Conservation (phyloP, 2,797 vertebrate genomes). For the Manis pentadactyla region DNA sequence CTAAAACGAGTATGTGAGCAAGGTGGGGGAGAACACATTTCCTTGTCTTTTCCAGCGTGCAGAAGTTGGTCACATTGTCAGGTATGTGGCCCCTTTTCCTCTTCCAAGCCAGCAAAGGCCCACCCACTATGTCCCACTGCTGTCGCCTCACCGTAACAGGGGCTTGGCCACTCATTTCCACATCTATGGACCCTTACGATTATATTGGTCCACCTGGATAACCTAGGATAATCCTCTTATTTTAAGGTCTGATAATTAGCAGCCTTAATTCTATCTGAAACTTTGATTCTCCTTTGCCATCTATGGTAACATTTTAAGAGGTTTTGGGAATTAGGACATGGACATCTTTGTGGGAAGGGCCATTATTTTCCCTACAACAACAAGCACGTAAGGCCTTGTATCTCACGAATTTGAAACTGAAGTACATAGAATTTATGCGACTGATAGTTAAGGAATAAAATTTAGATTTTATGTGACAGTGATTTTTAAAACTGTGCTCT, state of each 20-base stretch:
- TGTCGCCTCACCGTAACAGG: no score
- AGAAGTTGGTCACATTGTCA: fast-evolving
- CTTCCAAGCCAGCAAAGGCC: neutral
- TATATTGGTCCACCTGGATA: fast-evolving
- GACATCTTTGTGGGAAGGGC: neutral
- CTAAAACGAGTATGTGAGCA: neutral
- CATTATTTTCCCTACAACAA: fast-evolving
- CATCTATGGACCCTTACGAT: fast-evolving
- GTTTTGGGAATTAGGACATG: neutral
- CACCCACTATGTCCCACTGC: fast-evolving
- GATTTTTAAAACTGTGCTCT: neutral
- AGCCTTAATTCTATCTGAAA: neutral
- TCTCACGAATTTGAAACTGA: neutral
- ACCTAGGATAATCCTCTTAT: fast-evolving
- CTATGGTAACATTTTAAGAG: fast-evolving
- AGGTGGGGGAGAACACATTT: fast-evolving
- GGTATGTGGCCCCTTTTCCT: no score
- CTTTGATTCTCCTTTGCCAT: no score
- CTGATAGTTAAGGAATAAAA: neutral
- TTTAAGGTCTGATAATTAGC: neutral
- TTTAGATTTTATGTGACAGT: neutral
- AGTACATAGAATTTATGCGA: no score
- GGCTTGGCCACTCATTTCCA: no score
- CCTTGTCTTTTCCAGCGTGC: fast-evolving
- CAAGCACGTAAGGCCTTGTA: no score